A percentile compares a stretch with the other conserved stretches of the same genome.
Evolutionary conservation across 2,113 vertebrate species (phyloP).

Genomic region (Guaruba guarouba): DNA sequence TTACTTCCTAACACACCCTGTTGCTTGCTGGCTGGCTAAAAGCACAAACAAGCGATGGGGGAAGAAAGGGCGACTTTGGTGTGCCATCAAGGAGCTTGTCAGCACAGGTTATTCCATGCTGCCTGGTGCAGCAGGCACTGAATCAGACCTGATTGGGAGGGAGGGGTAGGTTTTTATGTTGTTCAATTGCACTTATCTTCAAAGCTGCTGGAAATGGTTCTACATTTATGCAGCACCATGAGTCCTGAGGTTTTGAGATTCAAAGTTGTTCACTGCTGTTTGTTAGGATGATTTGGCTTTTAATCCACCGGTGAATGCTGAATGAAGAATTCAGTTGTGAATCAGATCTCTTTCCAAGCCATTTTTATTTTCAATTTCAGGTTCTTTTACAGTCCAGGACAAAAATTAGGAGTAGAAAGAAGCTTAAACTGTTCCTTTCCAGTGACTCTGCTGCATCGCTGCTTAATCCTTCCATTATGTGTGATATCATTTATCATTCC

Average conservation of each 20-base stretch:
- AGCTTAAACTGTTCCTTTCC: background rate
- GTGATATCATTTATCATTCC: background rate
- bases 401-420: conserved; percentile 15
- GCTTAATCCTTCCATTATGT: background rate
- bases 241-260: background rate
- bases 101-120: background rate
- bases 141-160: conserved; percentile 20
- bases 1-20: background rate
- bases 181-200: background rate
- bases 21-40: conserved; percentile 8
- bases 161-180: background rate
- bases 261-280: background rate
- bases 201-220: background rate
- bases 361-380: conserved; percentile 29
- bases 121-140: background rate
- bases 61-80: background rate
- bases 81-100: background rate
- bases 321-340: background rate
- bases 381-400: background rate
- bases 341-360: background rate
- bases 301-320: background rate
- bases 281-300: conserved; percentile 4
- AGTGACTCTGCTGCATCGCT: background rate
- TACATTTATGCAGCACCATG: background rate
- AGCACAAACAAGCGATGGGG: background rate